Evolutionary conservation across 2,113 vertebrate genomes (phyloP).

Genomic region (Scomber scombrus): DNA sequence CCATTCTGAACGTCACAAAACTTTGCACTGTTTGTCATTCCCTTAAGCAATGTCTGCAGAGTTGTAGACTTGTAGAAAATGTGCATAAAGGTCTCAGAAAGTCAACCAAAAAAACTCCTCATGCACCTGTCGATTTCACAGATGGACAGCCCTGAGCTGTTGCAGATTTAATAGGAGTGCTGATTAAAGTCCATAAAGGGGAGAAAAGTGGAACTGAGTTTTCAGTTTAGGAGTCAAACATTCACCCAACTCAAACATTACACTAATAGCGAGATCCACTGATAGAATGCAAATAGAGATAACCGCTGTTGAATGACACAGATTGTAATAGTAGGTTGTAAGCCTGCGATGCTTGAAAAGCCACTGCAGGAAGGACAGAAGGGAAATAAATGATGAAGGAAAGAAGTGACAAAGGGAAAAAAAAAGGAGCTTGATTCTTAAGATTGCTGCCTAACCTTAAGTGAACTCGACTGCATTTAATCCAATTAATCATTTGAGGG

Average conservation of each 20-base stretch:
- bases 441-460: conserved; percentile 24
- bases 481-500: conserved; percentile 43
- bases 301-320: no score
- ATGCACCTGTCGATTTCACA: no score
- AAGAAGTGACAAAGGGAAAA: not conserved
- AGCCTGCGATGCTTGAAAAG: not conserved
- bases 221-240: no score
- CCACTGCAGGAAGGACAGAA: not conserved
- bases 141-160: no score
- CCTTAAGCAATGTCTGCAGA: not conserved
- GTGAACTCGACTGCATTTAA: conserved; percentile 36
- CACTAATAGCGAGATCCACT: no score
- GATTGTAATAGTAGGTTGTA: not conserved
- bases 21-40: not conserved
- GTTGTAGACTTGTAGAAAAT: not conserved
- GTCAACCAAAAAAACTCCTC: no score
- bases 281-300: no score
- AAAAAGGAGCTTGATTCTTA: conserved; percentile 14
- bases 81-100: no score
- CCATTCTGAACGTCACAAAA: not conserved
- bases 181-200: no score
- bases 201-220: no score
- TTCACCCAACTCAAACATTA: no score
- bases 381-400: not conserved
- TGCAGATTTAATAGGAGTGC: no score